Conservation (phyloP, 2,888 invertebrate genomes). For the Diplazon laetatorius region DNA sequence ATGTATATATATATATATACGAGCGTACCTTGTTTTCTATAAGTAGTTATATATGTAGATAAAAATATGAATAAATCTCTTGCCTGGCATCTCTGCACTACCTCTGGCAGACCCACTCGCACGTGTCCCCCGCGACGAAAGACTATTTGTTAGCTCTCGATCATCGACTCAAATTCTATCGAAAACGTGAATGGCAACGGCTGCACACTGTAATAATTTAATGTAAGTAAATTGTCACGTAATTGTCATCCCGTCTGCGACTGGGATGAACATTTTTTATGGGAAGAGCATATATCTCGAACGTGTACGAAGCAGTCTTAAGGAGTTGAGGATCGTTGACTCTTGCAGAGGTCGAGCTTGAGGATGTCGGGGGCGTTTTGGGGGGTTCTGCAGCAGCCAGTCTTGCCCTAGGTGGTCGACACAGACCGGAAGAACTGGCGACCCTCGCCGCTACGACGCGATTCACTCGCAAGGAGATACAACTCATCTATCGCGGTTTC, state of each 20-base stretch:
- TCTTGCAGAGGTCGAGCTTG: constrained; percentile 89
- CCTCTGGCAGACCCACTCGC: constrained; percentile 44
- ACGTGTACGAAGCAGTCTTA: constrained; percentile 74
- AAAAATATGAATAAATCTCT: constrained; percentile 21
- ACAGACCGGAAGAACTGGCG: constrained; percentile 91
- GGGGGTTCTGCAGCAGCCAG: constrained; percentile 78
- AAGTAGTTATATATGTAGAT: neutral
- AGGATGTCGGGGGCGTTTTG: constrained; percentile 85
- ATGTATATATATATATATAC: too few relatives aligned
- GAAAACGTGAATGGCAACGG: constrained; percentile 49
- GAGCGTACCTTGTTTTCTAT: neutral
- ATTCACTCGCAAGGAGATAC: constrained; percentile 92
- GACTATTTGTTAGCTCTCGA: constrained; percentile 15
- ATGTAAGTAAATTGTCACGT: constrained; percentile 65
- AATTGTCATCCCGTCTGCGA: constrained; percentile 64
- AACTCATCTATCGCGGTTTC: constrained; percentile 95
- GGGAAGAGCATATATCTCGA: constrained; percentile 72
- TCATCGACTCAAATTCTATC: constrained; percentile 19
- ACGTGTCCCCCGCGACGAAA: constrained; percentile 46
- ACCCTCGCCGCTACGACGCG: constrained; percentile 90
- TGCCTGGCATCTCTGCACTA: constrained; percentile 61
- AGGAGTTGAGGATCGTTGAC: constrained; percentile 71
- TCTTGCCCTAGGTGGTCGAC: constrained; percentile 85
- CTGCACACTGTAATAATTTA: constrained; percentile 61
- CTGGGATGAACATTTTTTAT: constrained; percentile 60